Evolutionary conservation across 2,888 invertebrate genomes (phyloP).

Genomic region (Erebia palarica): DNA sequence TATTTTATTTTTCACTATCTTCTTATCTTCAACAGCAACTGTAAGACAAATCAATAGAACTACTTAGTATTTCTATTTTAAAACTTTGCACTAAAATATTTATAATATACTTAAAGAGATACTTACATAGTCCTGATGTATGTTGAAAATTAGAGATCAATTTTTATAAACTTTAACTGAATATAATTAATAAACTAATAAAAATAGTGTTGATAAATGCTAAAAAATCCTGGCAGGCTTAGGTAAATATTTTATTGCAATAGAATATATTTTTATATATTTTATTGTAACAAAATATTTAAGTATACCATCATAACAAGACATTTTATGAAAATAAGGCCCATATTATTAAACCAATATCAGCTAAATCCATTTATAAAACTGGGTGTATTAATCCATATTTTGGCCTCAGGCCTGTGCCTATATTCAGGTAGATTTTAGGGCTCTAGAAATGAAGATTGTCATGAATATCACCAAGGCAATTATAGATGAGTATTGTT

Average conservation of each 20-base stretch:
- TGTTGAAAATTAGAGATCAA: not conserved
- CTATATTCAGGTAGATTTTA: too few species aligned
- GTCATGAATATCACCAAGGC: too few species aligned
- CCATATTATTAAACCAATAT: too few species aligned
- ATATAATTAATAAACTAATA: not conserved
- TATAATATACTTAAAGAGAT: conserved; percentile 54
- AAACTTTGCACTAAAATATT: conserved; percentile 37
- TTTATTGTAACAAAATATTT: too few species aligned
- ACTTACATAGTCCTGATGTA: conserved; percentile 54
- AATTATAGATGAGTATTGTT: too few species aligned
- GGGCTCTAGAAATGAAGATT: too few species aligned
- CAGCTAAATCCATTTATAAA: too few species aligned
- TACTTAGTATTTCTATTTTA: conserved; percentile 21
- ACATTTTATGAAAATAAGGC: too few species aligned
- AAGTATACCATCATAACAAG: too few species aligned
- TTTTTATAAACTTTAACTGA: not conserved
- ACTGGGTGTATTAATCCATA: too few species aligned
- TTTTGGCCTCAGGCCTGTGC: too few species aligned
- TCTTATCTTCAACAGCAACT: conserved; percentile 42
- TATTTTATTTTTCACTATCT: conserved; percentile 32
- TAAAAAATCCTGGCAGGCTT: not conserved
- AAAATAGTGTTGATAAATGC: not conserved
- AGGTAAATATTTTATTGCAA: not conserved
- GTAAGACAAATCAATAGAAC: conserved; percentile 40
- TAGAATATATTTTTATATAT: not conserved